Evolutionary conservation across 2,888 invertebrate genomes (phyloP), one percentile per base, ranked within the genome.

Genomic region (Coecobrya sp.): DNA sequence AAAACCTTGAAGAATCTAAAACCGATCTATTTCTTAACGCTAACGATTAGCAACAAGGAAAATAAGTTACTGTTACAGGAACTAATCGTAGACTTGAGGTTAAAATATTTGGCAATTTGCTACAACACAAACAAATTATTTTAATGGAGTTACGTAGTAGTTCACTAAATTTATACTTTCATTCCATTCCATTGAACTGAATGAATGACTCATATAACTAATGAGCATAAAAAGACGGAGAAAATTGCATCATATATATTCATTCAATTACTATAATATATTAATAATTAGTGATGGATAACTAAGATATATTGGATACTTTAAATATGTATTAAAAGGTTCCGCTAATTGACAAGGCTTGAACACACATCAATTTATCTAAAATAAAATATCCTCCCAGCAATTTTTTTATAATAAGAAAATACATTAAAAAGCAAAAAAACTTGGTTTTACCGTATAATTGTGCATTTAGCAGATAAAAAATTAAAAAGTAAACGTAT

Each of bases 301-400:
- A 13, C 81, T 55, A 19, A 1, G 55, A 4, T 55, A 3, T 49
- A 49, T 13, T 49, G 49, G 49, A 1, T 49, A 3, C 11, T 49
- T 49, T 49, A 13, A 62, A 62, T 62, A 62, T 62, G 5, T 62
- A 4, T 8, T 65, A 13, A 65, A 73, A 25, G 25, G n/a, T 65
- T 85, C 42, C 11, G 13, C 22, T 42, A 25, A 45, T 68, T 16
- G 16, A 45, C 62, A 45, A 65, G 45, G 19, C 36, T 45, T 45
- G 0, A 11, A 27, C 36, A 59, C 11, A 22, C 45, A 16, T 10
- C 27, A 68, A 62, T 85, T 85, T 82, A 82, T 82, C 82, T 59
- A 82, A 82, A 85, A 68, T 68, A 85, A 85, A 84, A 62, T 62
- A 68, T 68, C 22, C 55, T 8, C 45, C 13, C 19, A 42, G 7